phyloP scores from a whole-genome alignment of 2,888 invertebrate genomes.

The Drosophila prolongata region DNA sequence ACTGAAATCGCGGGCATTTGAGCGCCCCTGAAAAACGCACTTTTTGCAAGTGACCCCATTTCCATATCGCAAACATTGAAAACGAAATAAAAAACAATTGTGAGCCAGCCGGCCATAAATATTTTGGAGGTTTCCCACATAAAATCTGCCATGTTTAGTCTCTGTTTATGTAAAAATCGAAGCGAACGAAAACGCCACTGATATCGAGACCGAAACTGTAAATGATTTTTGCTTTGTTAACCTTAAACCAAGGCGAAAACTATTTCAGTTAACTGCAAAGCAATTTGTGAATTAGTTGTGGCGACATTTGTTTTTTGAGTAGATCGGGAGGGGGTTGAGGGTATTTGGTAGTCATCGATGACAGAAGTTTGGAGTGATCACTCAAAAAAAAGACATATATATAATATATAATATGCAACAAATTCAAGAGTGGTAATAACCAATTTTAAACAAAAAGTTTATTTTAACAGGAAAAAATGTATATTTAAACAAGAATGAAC shows the following conservation, averaged over 20 bases:
- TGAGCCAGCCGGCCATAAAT: conserved; percentile 64
- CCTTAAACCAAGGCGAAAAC: conserved; percentile 58
- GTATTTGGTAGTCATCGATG: conserved; percentile 2
- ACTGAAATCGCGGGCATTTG: conserved; percentile 49
- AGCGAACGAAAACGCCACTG: conserved; percentile 32
- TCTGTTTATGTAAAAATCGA: conserved; percentile 54
- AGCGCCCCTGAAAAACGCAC: conserved; percentile 68
- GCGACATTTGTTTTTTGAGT: conserved; percentile 22
- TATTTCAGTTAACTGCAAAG: conserved; percentile 61
- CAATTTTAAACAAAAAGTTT: too few species aligned
- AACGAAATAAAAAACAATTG: conserved; percentile 54
- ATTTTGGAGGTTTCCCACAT: conserved; percentile 73
- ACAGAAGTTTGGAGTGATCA: conserved; percentile 23
- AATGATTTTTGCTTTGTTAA: conserved; percentile 52
- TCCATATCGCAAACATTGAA: conserved; percentile 72
- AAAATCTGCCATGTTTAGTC: conserved; percentile 65
- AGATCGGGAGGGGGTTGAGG: background rate
- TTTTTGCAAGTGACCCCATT: conserved; percentile 77
- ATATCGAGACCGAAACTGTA: conserved; percentile 30
- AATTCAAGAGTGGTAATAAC: too few species aligned
- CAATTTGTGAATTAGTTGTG: conserved; percentile 60
- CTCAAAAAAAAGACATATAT: background rate
- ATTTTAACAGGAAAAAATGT: too few species aligned
- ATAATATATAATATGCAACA: too few species aligned
- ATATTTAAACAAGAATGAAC: too few species aligned